These are phyloP conservation scores for Nothocercus julius DNA, from an alignment of 2,113 vertebrate species.

Conservation along the genomic window DNA sequence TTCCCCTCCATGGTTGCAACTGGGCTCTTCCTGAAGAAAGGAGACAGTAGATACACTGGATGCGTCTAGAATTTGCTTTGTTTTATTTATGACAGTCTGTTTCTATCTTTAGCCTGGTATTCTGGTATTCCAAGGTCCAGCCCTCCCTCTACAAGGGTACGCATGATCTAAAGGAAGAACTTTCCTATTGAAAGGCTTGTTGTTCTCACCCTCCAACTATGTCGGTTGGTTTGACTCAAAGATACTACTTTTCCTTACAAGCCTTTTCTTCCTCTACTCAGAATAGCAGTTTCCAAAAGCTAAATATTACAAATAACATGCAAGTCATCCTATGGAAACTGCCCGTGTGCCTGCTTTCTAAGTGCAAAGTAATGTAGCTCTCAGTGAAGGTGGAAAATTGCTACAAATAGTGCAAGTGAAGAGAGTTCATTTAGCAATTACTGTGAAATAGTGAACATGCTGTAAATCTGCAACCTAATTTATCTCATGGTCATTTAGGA, in stretches of 20 bases:
- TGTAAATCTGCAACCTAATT: not conserved
- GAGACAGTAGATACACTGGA: not conserved
- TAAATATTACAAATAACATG: not conserved
- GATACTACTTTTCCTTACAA: not conserved
- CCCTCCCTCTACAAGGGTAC: not conserved
- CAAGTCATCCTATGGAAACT: constrained; percentile 5
- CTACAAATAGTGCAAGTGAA: not conserved
- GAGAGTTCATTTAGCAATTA: not conserved
- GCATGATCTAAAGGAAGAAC: not conserved
- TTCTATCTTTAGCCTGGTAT: constrained; percentile 36
- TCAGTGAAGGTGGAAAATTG: not conserved
- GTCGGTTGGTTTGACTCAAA: not conserved
- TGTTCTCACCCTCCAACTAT: not conserved
- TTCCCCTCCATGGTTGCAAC: not conserved
- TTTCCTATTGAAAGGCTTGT: not conserved
- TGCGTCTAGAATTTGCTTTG: constrained; percentile 46
- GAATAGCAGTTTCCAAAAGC: not conserved
- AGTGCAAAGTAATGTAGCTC: not conserved
- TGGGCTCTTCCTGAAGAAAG: not conserved
- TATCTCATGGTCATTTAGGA: not conserved
- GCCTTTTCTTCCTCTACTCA: not conserved
- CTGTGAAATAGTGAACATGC: accelerated
- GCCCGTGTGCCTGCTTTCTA: not conserved
- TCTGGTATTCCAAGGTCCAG: constrained; percentile 7
- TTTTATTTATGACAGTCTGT: not conserved